Percentiles rank a stretch among this genome's conserved stretches.
Conservation (phyloP, 1,140 invertebrate species). For the Diachasma alloeum region DNA sequence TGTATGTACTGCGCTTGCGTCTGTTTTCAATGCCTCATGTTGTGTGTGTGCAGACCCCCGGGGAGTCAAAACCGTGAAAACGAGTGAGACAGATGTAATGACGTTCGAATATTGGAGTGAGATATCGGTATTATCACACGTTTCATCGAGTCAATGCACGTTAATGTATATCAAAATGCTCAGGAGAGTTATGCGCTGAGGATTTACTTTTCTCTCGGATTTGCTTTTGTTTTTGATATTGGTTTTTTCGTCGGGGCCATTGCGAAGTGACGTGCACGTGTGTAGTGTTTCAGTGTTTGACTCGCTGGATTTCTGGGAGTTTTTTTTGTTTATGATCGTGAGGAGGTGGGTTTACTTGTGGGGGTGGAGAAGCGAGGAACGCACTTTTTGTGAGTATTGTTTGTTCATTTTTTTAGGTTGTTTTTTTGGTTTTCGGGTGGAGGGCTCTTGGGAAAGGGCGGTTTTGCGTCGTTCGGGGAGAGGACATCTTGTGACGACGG, state of each 20-base stretch:
- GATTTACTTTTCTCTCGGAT: background rate
- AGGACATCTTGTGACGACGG: background rate
- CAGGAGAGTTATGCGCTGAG: constrained; percentile 35
- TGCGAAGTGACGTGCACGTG: constrained; percentile 50
- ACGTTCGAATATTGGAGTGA: background rate
- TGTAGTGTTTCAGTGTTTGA: constrained; percentile 32
- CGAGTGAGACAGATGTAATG: background rate
- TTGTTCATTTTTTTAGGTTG: background rate
- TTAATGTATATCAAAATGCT: background rate
- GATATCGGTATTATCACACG: background rate
- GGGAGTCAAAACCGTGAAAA: background rate
- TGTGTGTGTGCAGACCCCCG: background rate
- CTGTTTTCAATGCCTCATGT: background rate
- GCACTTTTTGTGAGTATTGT: constrained; percentile 50
- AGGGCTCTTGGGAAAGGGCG: background rate
- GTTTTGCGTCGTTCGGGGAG: background rate
- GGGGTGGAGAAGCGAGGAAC: constrained; percentile 38
- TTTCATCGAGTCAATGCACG: background rate
- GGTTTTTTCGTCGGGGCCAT: constrained; percentile 32
- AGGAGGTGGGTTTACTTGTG: background rate
- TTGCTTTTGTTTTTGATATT: background rate
- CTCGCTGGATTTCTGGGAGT: background rate
- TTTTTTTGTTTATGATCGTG: too few relatives aligned
- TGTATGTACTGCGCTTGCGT: background rate
- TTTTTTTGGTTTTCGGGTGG: background rate